Conservation (phyloP, 1,140 invertebrate genomes). For the Globodera rostochiensis region DNA sequence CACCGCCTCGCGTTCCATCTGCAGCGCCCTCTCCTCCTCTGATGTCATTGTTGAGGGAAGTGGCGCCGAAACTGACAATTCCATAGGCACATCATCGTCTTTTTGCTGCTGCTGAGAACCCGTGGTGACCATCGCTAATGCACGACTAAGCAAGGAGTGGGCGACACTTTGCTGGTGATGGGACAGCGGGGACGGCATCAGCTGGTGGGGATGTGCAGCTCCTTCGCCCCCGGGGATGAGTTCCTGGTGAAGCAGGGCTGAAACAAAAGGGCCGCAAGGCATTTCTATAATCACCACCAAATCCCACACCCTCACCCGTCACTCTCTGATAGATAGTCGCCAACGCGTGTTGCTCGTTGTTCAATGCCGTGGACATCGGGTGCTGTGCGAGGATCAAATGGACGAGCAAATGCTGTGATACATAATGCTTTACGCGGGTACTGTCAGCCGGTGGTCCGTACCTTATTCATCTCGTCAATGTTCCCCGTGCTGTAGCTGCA, state of each 20-base stretch:
- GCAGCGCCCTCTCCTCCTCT: background rate
- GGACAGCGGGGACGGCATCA: background rate
- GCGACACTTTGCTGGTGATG: background rate
- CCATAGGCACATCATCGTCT: background rate
- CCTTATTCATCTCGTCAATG: slow-evolving; percentile 29
- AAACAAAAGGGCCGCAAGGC: background rate
- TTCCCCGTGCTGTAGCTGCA: slow-evolving; percentile 18
- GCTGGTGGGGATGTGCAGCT: background rate
- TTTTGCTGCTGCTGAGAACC: slow-evolving; percentile 3
- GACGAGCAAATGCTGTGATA: slow-evolving; percentile 18
- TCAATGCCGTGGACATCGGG: slow-evolving; percentile 25
- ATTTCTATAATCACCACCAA: background rate
- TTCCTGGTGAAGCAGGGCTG: slow-evolving; percentile 27
- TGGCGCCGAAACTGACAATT: background rate
- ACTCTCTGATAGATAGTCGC: slow-evolving; percentile 26
- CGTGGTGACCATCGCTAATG: slow-evolving; percentile 11
- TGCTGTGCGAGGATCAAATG: slow-evolving; percentile 38
- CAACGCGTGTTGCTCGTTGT: slow-evolving; percentile 32
- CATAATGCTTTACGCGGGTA: too few relatives aligned
- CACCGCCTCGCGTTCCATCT: background rate
- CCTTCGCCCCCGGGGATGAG: slow-evolving; percentile 2
- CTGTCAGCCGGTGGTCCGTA: background rate
- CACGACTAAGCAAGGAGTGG: slow-evolving; percentile 7
- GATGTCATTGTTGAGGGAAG: background rate
- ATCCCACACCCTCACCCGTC: background rate